These are phyloP conservation scores for Clavelina lepadiformis DNA, from an alignment of 23 tunicate species.

Conservation along the genomic window DNA sequence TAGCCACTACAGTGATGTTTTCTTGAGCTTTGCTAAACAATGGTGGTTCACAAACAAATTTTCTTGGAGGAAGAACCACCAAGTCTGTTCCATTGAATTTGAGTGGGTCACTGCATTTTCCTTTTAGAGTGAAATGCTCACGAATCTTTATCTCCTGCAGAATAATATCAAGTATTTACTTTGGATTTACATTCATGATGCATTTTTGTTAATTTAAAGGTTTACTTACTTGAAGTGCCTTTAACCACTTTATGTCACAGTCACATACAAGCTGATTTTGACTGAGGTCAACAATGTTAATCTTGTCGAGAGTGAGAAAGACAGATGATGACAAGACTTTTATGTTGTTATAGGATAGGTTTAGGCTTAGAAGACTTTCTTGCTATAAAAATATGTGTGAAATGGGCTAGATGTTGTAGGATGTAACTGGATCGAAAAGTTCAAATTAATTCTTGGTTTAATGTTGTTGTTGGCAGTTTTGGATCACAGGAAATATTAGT, in stretches of 20 bases:
- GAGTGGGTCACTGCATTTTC: conserved; percentile 46
- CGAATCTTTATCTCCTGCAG: conserved; percentile 38
- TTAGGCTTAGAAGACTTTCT: conserved; percentile 30
- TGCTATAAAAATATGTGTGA: conserved; percentile 40
- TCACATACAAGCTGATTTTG: conserved; percentile 62
- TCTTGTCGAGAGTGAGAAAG: conserved; percentile 16
- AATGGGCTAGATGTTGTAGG: too few relatives aligned
- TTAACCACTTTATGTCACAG: conserved; percentile 74
- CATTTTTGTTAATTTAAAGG: not conserved
- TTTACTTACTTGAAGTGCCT: conserved; percentile 38
- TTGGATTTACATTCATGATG: not conserved
- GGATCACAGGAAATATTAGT: too few relatives aligned
- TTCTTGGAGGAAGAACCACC: conserved; percentile 13
- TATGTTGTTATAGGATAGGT: conserved; percentile 56
- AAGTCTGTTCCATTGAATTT: conserved; percentile 12
- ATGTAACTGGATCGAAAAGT: too few relatives aligned
- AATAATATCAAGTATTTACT: not conserved
- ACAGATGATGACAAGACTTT: conserved; percentile 23
- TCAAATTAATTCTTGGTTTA: too few relatives aligned
- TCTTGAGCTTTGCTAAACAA: conserved; percentile 7
- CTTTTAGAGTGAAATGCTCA: conserved; percentile 30
- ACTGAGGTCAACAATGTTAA: conserved; percentile 40
- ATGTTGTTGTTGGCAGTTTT: too few relatives aligned
- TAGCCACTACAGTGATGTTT: conserved; percentile 4
- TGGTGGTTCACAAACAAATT: conserved; percentile 40